Conservation (phyloP, 2,113 vertebrate genomes). For the Polypterus senegalus region DNA sequence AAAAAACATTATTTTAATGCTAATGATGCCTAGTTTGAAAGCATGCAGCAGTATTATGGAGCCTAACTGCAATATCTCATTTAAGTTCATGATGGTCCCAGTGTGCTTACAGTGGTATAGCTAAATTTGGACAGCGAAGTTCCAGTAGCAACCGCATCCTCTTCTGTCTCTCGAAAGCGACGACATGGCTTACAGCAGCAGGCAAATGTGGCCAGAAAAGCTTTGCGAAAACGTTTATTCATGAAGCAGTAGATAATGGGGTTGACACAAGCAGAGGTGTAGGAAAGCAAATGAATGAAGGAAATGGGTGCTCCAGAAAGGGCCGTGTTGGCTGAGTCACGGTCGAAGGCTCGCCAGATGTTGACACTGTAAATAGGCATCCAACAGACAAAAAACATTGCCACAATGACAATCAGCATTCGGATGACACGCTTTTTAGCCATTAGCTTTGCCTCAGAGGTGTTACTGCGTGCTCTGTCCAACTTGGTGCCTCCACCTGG, state of each 20-base stretch:
- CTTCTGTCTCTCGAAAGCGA: constrained; percentile 42
- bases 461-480: constrained; percentile 55
- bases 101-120: constrained; percentile 86
- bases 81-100: constrained; percentile 57
- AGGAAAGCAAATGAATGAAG: constrained; percentile 82
- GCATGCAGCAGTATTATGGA: no score
- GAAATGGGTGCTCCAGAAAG: constrained; percentile 82
- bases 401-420: constrained; percentile 86
- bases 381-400: constrained; percentile 87
- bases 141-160: constrained; percentile 51
- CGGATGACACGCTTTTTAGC: constrained; percentile 87
- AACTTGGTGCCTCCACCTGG: constrained; percentile 24
- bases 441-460: constrained; percentile 67
- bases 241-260: constrained; percentile 96
- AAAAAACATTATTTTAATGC: no score
- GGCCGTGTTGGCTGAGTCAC: constrained; percentile 43
- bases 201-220: constrained; percentile 61
- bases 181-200: constrained; percentile 44
- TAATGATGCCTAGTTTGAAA: no score
- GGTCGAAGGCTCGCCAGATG: constrained; percentile 80
- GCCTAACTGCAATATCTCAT: no score
- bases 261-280: constrained; percentile 79
- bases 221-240: constrained; percentile 88
- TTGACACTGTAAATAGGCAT: constrained; percentile 82
- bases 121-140: constrained; percentile 80